Percentiles rank a stretch among this genome's conserved stretches.
phyloP scores from a whole-genome alignment of 1,140 invertebrate species.

The Hycleus phaleratus region DNA sequence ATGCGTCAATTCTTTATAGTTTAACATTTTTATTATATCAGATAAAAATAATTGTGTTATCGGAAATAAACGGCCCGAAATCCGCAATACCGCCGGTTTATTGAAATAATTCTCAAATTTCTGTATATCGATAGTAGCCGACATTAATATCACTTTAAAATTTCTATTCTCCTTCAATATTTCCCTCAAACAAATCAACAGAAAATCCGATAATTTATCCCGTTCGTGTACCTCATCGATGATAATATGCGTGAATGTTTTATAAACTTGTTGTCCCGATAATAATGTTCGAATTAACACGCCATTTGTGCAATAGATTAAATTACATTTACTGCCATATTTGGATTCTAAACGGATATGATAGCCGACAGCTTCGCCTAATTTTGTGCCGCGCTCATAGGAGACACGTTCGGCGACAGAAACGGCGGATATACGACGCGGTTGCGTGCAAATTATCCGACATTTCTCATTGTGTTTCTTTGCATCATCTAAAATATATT shows the following conservation, averaged over 20 bases:
- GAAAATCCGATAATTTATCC: constrained; percentile 87
- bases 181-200: constrained; percentile 77
- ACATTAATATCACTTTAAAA: constrained; percentile 86
- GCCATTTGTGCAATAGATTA: constrained; percentile 89
- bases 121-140: constrained; percentile 79
- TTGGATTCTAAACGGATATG: constrained; percentile 85
- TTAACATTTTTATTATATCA: constrained; percentile 66
- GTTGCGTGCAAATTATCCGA: constrained; percentile 88
- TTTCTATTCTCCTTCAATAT: constrained; percentile 61
- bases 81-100: constrained; percentile 64
- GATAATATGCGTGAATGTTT: constrained; percentile 72
- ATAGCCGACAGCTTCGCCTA: constrained; percentile 87
- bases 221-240: constrained; percentile 95
- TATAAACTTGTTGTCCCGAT: constrained; percentile 51
- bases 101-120: constrained; percentile 73
- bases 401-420: constrained; percentile 75
- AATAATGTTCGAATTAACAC: constrained; percentile 81
- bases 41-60: constrained; percentile 77
- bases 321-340: constrained; percentile 68
- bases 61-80: constrained; percentile 71
- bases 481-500: constrained; percentile 70
- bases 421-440: constrained; percentile 82
- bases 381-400: constrained; percentile 75
- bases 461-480: constrained; percentile 57
- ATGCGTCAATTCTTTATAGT: constrained; percentile 56